Conservation (phyloP, 23 tunicate species). For the Halocynthia aurantium region DNA sequence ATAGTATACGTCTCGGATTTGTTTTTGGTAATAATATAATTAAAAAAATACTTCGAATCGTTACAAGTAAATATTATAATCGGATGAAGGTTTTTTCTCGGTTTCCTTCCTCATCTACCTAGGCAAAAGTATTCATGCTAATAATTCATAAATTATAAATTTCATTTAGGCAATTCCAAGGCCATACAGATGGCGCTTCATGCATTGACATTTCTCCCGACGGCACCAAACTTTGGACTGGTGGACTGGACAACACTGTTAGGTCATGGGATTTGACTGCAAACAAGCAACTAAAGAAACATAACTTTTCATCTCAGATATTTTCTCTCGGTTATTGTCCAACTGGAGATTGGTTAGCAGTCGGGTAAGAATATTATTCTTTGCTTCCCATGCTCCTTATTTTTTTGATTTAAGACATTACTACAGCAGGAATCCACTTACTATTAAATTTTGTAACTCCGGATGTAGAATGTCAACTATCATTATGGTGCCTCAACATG, state of each 20-base stretch:
- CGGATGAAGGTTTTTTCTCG: too few species aligned
- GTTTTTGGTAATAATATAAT: neutral
- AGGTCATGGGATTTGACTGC: slow-evolving; percentile 74
- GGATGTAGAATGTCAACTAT: neutral
- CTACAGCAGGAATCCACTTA: too few species aligned
- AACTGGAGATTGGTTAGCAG: slow-evolving; percentile 88
- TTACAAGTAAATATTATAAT: too few species aligned
- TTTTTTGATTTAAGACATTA: neutral
- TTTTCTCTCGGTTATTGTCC: slow-evolving; percentile 90
- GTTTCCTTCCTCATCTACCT: too few species aligned
- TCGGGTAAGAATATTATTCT: slow-evolving; percentile 54
- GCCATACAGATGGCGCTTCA: slow-evolving; percentile 93
- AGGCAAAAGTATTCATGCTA: too few species aligned
- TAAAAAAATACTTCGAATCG: neutral
- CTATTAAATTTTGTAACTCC: too few species aligned
- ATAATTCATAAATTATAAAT: too few species aligned
- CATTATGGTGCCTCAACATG: neutral
- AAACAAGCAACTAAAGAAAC: slow-evolving; percentile 64
- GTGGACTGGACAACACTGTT: slow-evolving; percentile 95
- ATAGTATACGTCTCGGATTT: too few species aligned
- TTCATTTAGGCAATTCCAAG: slow-evolving; percentile 66
- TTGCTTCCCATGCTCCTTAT: neutral
- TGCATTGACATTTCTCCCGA: slow-evolving; percentile 95
- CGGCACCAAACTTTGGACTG: slow-evolving; percentile 90
- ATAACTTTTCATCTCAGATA: slow-evolving; percentile 76